Percentiles rank a stretch among this genome's conserved stretches.
These are phyloP conservation scores for Emydocephalus ijimae DNA, from an alignment of 2,113 vertebrate genomes.

Conservation along the genomic window DNA sequence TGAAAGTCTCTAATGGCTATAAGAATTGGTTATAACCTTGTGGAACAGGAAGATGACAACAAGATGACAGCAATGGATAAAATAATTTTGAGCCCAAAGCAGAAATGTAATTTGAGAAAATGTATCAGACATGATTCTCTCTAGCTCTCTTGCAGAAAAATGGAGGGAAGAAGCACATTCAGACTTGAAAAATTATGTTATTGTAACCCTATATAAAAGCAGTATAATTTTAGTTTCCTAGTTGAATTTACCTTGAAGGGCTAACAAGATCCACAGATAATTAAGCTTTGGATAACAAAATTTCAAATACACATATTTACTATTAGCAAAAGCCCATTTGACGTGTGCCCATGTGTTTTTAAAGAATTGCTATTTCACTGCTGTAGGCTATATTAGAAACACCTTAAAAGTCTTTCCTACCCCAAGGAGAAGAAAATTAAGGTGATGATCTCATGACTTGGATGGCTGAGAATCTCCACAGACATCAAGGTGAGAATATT, in stretches of 20 bases:
- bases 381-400: neutral
- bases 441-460: neutral
- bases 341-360: neutral
- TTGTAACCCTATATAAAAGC: neutral
- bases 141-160: neutral
- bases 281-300: neutral
- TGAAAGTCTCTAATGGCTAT: neutral
- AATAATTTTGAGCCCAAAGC: neutral
- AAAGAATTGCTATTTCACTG: neutral
- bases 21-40: neutral
- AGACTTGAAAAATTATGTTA: neutral
- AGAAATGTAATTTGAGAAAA: neutral
- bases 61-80: neutral
- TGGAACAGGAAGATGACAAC: neutral
- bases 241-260: neutral
- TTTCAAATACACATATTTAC: neutral
- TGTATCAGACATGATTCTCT: neutral
- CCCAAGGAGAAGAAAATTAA: neutral
- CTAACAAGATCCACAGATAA: neutral
- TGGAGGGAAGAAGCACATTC: neutral
- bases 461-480: too few relatives aligned
- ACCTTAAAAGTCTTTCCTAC: neutral
- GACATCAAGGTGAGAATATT: neutral
- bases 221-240: neutral
- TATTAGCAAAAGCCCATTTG: neutral